phyloP scores from a whole-genome alignment of 2,888 invertebrate species.

The Chaetoderma sp. region DNA sequence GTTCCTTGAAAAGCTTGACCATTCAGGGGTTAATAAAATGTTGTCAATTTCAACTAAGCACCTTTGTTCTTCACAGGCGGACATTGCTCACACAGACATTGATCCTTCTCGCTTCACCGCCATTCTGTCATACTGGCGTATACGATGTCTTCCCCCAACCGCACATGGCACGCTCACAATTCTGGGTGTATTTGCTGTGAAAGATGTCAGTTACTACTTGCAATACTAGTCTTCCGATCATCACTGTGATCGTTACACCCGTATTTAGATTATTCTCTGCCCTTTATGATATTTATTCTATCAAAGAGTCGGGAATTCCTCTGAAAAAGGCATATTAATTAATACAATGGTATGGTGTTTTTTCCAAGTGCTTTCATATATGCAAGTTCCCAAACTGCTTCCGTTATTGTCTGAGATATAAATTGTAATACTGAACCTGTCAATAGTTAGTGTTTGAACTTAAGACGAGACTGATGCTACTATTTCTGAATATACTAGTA shows the following conservation, averaged over 20 bases:
- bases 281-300: constrained; percentile 47
- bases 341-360: too few relatives aligned
- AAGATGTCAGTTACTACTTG: constrained; percentile 59
- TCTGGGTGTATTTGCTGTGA: constrained; percentile 53
- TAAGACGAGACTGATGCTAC: too few relatives aligned
- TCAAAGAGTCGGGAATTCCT: not conserved
- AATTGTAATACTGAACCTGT: too few relatives aligned
- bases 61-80: constrained; percentile 52
- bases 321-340: too few relatives aligned
- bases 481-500: too few relatives aligned
- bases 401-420: too few relatives aligned
- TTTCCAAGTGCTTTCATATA: too few relatives aligned
- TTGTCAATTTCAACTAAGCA: too few relatives aligned
- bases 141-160: constrained; percentile 54
- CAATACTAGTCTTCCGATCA: constrained; percentile 63
- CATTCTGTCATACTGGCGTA: constrained; percentile 57
- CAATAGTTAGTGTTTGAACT: too few relatives aligned
- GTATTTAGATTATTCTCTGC: constrained; percentile 54
- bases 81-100: constrained; percentile 45
- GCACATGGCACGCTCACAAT: constrained; percentile 51
- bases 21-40: too few relatives aligned
- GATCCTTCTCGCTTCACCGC: constrained; percentile 43
- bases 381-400: too few relatives aligned
- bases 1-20: too few relatives aligned
- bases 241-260: constrained; percentile 59